A percentile compares a stretch with the other conserved stretches of the same genome.
These are phyloP conservation scores for Pempheris klunzingeri DNA, from an alignment of 2,797 vertebrate species.

Conservation along the genomic window DNA sequence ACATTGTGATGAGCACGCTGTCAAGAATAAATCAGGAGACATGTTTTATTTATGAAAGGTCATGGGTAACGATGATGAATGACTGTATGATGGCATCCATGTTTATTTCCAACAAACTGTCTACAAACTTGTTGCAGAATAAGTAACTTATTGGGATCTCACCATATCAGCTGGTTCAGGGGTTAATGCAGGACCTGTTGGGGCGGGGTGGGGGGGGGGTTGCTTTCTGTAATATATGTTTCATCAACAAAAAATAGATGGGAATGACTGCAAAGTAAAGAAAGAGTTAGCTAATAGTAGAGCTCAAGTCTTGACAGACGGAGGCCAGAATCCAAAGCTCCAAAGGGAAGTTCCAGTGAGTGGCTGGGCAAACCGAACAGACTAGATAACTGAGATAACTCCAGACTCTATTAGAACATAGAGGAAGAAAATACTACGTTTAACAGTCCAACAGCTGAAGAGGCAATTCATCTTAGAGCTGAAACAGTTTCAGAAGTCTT, in stretches of 20 bases:
- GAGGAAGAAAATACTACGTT: not conserved
- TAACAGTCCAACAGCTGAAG: not conserved
- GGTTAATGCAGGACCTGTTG: not conserved
- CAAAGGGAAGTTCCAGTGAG: no score
- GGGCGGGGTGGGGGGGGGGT: no score
- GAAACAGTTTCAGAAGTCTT: not conserved
- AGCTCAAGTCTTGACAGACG: not conserved
- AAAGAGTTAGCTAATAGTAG: no score
- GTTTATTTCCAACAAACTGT: no score
- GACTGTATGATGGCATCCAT: not conserved
- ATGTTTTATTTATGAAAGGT: no score
- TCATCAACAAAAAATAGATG: not conserved
- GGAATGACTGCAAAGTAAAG: not conserved
- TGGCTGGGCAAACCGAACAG: no score
- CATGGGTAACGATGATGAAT: not conserved
- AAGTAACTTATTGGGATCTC: not conserved
- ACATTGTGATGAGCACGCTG: not conserved
- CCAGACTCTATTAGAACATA: not conserved
- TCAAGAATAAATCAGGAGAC: not conserved
- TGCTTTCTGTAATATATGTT: not conserved
- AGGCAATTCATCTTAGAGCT: not conserved
- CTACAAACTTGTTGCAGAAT: not conserved
- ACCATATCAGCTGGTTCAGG: not conserved
- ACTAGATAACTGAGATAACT: no score
- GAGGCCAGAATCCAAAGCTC: no score